Percentiles rank a stretch among this genome's conserved stretches.
Evolutionary conservation across 2,888 invertebrate genomes (phyloP).

Genomic region (Drosophila dives): DNA sequence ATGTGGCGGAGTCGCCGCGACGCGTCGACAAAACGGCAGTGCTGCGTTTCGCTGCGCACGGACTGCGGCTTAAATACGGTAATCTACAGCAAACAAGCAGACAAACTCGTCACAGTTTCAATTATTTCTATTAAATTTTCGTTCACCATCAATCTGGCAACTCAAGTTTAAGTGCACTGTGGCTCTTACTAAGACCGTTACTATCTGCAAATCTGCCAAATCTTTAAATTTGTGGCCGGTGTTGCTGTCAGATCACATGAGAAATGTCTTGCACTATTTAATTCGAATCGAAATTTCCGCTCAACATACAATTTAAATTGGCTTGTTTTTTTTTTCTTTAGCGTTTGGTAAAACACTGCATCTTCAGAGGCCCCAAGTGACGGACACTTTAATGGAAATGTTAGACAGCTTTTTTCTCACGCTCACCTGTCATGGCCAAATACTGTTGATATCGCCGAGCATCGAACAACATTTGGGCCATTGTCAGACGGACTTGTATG

Average conservation of each 20-base stretch:
- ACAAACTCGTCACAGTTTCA: background rate
- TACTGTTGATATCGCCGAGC: constrained; percentile 93
- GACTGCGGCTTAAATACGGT: constrained; percentile 91
- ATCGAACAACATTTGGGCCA: constrained; percentile 94
- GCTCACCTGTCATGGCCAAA: constrained; percentile 91
- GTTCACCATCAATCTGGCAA: background rate
- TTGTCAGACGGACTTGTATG: constrained; percentile 93
- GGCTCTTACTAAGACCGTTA: background rate
- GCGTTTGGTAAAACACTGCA: constrained; percentile 87
- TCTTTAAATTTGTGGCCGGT: background rate
- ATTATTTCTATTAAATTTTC: background rate
- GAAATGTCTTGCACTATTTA: background rate
- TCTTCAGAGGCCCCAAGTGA: constrained; percentile 86
- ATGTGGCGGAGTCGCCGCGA: constrained; percentile 92
- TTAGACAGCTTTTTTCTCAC: constrained; percentile 93
- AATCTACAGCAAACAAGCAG: constrained; percentile 28
- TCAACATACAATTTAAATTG: background rate
- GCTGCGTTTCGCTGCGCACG: constrained; percentile 93
- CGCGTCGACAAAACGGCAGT: constrained; percentile 96
- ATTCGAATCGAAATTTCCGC: background rate
- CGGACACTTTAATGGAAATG: constrained; percentile 88
- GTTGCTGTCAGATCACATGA: constrained; percentile 5
- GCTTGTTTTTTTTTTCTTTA: constrained; percentile 46
- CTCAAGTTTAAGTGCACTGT: background rate
- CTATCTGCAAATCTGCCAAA: background rate